Base-by-base conservation (phyloP, 2,797 vertebrate genomes). In the Pangasius macronema region DNA sequence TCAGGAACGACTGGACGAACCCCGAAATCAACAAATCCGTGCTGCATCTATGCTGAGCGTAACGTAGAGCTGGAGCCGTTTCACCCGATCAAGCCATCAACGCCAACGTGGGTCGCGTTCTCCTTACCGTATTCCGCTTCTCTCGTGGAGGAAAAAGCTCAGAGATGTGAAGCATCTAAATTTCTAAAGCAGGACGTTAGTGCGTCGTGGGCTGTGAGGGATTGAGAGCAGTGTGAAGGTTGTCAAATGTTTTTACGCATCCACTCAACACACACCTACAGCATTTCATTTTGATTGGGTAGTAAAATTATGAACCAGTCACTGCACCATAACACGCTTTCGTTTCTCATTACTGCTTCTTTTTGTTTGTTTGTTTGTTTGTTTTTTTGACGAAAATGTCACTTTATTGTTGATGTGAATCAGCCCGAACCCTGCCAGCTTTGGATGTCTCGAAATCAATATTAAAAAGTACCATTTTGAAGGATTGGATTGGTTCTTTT, bases 1-100 rank as follows among this genome's bases (percentile, higher is more conserved):
- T 99, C 79, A 96, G 99, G 86, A 99, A 99, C 0, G 99, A 99
- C 94, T 99, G 99, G 99, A 98, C 98, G 77, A 99, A 99, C 93
- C 98, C 98, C 0, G 97, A 99, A 92, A 98, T 99, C 93, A 99
- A 99, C 93, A 99, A 98, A 92, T 97, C 97, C 0, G 97, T 99
- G 86, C 94, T 99, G 87, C 98, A 99, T 94, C 95, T 99, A 76
- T 99, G 99, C 92, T 99, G 95, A 95, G 91, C 11, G 2, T 0
- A 59, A 49, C 61, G 27, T 81, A 63, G 20, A 6, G 42, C 61
- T 1, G 18, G 80, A 85, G 68, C 57, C 46, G 85, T 70, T 63
- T 61, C 84, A 86, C 68, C 85, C 51, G 67, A 82, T 88, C 86
- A 87, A 90, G 85, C 90, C 90, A 89, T 89, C 87, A 89, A 92